phyloP scores from a whole-genome alignment of 1,140 invertebrate genomes.

The Heliconius congener region DNA sequence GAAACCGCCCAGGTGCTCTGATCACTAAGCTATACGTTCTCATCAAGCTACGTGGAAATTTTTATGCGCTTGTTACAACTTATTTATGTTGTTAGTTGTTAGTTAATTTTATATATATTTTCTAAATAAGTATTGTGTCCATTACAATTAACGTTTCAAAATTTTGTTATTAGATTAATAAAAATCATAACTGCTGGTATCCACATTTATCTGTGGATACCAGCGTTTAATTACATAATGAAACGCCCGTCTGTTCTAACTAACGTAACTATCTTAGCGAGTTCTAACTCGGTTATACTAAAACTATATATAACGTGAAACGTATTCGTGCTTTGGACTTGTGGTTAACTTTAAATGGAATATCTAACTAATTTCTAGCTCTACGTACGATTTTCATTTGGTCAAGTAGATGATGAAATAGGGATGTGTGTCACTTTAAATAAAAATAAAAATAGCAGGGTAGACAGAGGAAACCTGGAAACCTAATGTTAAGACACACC shows the following conservation, averaged over 20 bases:
- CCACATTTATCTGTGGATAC: background rate
- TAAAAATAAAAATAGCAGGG: no score
- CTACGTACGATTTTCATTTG: background rate
- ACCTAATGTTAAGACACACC: no score
- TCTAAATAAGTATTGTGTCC: no score
- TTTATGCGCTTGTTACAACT: no score
- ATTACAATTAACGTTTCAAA: background rate
- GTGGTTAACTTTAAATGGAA: background rate
- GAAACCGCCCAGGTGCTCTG: no score
- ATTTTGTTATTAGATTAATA: background rate
- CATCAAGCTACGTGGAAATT: no score
- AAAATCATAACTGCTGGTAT: background rate
- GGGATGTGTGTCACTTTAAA: background rate
- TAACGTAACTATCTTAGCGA: background rate
- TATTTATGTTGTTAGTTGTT: no score
- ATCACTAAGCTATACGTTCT: no score
- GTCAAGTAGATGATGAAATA: background rate
- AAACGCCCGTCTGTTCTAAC: background rate
- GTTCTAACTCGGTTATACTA: constrained; percentile 1
- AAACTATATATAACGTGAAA: constrained; percentile 1
- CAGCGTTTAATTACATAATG: background rate
- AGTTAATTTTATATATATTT: no score
- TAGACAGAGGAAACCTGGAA: no score
- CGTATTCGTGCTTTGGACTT: background rate
- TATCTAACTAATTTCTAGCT: background rate